These are phyloP conservation scores for Probaryconus sp. DNA, from an alignment of 1,140 invertebrate species.

Conservation along the genomic window DNA sequence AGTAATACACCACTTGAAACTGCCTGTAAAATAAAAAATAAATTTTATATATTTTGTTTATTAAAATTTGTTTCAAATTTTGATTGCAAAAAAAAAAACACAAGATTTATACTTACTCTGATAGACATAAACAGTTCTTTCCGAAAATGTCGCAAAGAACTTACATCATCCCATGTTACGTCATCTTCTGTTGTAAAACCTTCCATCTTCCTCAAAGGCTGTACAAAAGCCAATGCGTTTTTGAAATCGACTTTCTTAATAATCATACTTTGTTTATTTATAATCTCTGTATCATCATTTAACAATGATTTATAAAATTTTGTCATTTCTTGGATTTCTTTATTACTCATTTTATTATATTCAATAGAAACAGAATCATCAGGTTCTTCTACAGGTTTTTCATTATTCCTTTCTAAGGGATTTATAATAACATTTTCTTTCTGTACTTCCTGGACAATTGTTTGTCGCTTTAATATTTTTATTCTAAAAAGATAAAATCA, in stretches of 20 bases:
- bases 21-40: conserved; percentile 80
- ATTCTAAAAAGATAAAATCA: conserved; percentile 19
- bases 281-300: conserved; percentile 79
- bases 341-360: neutral
- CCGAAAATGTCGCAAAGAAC: conserved; percentile 91
- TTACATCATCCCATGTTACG: conserved; percentile 98
- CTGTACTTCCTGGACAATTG: neutral
- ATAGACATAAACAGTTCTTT: conserved; percentile 94
- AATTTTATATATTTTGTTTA: neutral
- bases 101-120: conserved; percentile 85
- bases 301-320: conserved; percentile 80
- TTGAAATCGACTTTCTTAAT: conserved; percentile 88
- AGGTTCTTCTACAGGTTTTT: conserved; percentile 14
- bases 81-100: too few relatives aligned
- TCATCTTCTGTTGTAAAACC: conserved; percentile 98
- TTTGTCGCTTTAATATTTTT: conserved; percentile 50
- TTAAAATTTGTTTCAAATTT: too few relatives aligned
- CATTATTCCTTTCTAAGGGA: neutral
- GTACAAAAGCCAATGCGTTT: conserved; percentile 88
- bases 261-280: conserved; percentile 81
- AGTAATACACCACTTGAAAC: conserved; percentile 94
- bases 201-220: conserved; percentile 96
- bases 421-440: neutral
- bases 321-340: conserved; percentile 50
- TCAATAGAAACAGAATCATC: too few relatives aligned